These are phyloP conservation scores for Cataglyphis cursor DNA, from an alignment of 2,888 invertebrate genomes.

Conservation along the genomic window DNA sequence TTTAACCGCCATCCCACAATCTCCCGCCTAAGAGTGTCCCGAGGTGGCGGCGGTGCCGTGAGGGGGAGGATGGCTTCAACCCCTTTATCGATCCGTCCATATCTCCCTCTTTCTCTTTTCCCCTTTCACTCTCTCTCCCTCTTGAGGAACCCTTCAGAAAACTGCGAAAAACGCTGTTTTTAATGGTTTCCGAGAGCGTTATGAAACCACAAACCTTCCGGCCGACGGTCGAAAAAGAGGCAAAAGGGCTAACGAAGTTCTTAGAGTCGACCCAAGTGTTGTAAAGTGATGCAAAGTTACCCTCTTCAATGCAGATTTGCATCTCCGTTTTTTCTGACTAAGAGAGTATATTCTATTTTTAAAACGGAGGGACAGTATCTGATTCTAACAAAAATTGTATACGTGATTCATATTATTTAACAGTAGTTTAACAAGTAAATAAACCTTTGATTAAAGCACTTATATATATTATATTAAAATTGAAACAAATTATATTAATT, in stretches of 20 bases:
- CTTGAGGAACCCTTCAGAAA: slow-evolving; percentile 43
- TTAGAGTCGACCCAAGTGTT: slow-evolving; percentile 35
- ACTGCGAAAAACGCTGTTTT: slow-evolving; percentile 59
- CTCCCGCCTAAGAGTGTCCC: slow-evolving; percentile 77
- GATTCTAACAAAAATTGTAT: background rate
- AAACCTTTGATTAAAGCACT: background rate
- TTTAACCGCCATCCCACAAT: slow-evolving; percentile 79
- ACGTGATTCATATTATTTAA: background rate
- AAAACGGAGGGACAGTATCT: background rate
- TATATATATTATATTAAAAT: background rate
- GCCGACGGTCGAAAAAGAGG: slow-evolving; percentile 15
- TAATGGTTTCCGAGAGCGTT: slow-evolving; percentile 39
- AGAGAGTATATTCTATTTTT: background rate
- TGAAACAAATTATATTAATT: background rate
- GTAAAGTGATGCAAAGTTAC: slow-evolving; percentile 34
- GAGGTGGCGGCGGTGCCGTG: slow-evolving; percentile 67
- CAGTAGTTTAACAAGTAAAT: background rate
- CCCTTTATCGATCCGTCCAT: slow-evolving; percentile 71
- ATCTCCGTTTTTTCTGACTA: background rate
- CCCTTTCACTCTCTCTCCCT: background rate
- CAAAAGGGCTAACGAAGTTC: slow-evolving; percentile 40
- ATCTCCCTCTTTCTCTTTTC: background rate
- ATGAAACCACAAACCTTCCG: slow-evolving; percentile 41
- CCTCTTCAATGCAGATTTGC: slow-evolving; percentile 28
- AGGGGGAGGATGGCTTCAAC: slow-evolving; percentile 51